phyloP scores from a whole-genome alignment of 1,140 invertebrate genomes.

The Stegodyphus mimosarum region DNA sequence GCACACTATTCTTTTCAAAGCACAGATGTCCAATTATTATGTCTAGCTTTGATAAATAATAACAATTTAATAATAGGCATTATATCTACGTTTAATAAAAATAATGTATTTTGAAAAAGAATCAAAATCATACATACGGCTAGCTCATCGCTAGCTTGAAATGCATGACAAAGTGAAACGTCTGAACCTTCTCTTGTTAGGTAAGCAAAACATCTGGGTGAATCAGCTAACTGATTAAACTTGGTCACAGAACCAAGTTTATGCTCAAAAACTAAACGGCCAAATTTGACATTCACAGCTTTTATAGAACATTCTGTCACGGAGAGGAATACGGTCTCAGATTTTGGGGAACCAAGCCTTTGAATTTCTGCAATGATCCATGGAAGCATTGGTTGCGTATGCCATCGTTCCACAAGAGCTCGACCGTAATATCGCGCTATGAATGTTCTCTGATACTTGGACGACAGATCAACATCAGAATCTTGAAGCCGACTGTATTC shows the following conservation, averaged over 20 bases:
- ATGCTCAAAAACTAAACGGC: constrained; percentile 44
- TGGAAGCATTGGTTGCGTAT: constrained; percentile 57
- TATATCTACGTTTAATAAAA: neutral
- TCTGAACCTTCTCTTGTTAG: constrained; percentile 50
- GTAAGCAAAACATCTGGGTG: constrained; percentile 56
- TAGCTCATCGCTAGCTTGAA: constrained; percentile 56
- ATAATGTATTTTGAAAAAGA: neutral
- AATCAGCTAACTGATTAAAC: constrained; percentile 48
- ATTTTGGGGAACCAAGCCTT: constrained; percentile 54
- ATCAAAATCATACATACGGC: constrained; percentile 15
- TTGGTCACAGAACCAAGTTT: constrained; percentile 54
- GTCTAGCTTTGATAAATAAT: too few species aligned
- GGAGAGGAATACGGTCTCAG: constrained; percentile 50
- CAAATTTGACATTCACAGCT: constrained; percentile 48
- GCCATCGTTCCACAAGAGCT: constrained; percentile 58
- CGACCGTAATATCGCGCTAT: constrained; percentile 54
- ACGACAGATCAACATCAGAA: constrained; percentile 45
- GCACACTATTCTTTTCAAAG: too few species aligned
- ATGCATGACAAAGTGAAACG: constrained; percentile 56
- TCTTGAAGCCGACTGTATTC: constrained; percentile 49
- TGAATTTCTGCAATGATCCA: constrained; percentile 57
- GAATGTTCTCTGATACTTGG: constrained; percentile 56
- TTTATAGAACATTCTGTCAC: constrained; percentile 53
- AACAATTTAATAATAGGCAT: too few species aligned
- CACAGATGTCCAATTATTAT: too few species aligned